Base-by-base conservation (phyloP, 2,113 vertebrate genomes). In the Bettongia penicillata region DNA sequence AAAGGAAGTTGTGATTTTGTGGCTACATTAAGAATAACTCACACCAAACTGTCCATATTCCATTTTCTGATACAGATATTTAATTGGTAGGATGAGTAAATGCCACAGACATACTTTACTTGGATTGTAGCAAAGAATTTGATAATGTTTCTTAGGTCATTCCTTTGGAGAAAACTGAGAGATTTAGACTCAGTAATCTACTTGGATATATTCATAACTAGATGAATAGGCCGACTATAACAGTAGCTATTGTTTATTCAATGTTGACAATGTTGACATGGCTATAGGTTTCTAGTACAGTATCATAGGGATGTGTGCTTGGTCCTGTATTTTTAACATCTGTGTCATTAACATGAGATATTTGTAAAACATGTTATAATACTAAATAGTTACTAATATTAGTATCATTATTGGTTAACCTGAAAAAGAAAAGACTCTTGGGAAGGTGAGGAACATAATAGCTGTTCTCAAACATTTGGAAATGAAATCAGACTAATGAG, bases 101-200 rank as follows among this genome's bases (percentile, higher is more conserved):
- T 84, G 7, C 19, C n/a, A 77, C 14, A 43, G 5, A 43, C 37
- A 43, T 43, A 84, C n/a, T 22, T 43, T n/a, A 43, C 37, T 77
- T 43, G 19, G 68, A 84, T 84, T 84, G 43, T 23, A 43, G 2
- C 68, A 84, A 84, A 43, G 37, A 84, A 84, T 43, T 43, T 43
- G 9, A 93, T 93, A 4, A 91, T 50, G 91, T 92, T 91, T 92
- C 25, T 91, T 53, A 93, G 43, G 37, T 7, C 68, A 84, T 24
- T 26, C 28, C 55, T 95, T 93, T 84, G 89, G 94, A 53, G 90
- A 43, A 0, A 61, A 93, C 77, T 57, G 52, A 51, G 91, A 94
- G 9, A 53, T 84, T 91, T 94, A 91, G 91, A 68, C 61, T 37
- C 37, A 19, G n/a, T 57, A 37, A 68, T 43, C n/a, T 84, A 43